Percentiles rank a stretch among this genome's conserved stretches.
phyloP scores from a whole-genome alignment of 2,797 vertebrate genomes.

The Falco berigora region DNA sequence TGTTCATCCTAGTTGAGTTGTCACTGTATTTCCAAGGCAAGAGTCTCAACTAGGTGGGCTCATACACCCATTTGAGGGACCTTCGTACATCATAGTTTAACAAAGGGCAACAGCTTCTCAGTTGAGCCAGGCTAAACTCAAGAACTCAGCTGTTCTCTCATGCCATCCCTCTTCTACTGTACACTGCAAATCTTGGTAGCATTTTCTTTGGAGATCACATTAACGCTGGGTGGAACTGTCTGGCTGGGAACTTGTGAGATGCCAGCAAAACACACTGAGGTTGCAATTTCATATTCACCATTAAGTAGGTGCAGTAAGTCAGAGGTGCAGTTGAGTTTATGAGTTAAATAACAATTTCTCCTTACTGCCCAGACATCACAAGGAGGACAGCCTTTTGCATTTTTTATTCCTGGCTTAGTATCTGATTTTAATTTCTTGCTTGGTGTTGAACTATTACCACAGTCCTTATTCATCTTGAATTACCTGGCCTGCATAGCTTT shows the following conservation, averaged over 20 bases:
- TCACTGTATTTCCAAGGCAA: neutral
- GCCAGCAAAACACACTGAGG: neutral
- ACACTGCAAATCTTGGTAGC: neutral
- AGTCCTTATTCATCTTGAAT: neutral
- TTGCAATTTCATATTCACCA: neutral
- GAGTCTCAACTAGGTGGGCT: neutral
- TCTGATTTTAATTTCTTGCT: neutral
- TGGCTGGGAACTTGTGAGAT: neutral
- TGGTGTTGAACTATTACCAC: neutral
- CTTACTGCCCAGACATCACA: neutral
- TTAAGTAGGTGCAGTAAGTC: neutral
- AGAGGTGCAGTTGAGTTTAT: neutral
- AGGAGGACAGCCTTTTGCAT: neutral
- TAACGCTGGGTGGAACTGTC: neutral
- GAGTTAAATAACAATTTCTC: neutral
- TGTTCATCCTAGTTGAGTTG: neutral
- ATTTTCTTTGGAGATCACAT: neutral
- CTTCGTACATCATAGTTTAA: neutral
- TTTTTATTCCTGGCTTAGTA: neutral
- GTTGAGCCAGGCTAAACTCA: neutral
- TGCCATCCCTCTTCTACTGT: neutral
- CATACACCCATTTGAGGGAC: neutral
- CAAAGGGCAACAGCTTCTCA: neutral
- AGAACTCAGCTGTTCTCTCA: neutral
- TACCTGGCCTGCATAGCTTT: neutral